These are phyloP conservation scores for Malurus cyaneus DNA, from an alignment of 2,113 vertebrate species.

Conservation along the genomic window DNA sequence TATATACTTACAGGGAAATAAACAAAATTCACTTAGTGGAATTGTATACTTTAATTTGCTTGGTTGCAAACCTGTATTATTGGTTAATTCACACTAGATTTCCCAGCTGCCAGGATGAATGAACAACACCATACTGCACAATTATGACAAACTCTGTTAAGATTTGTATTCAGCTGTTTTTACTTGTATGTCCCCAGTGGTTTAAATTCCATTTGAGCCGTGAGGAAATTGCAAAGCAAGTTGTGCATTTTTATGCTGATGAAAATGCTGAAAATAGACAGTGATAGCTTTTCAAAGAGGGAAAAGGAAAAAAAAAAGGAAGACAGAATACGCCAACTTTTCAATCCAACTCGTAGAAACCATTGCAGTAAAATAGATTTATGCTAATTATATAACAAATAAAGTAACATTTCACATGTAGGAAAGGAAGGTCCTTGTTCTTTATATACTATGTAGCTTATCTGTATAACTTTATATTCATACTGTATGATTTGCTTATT, in stretches of 20 bases:
- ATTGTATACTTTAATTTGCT: neutral
- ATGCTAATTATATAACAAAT: neutral
- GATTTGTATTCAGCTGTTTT: constrained; percentile 29
- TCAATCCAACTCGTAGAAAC: neutral
- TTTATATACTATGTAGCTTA: neutral
- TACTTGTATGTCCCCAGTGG: neutral
- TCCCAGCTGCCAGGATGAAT: constrained; percentile 9
- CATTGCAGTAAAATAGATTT: neutral
- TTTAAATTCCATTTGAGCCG: neutral
- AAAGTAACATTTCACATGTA: neutral
- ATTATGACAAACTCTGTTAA: neutral
- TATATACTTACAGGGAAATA: neutral
- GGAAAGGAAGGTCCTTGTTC: neutral
- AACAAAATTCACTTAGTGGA: neutral
- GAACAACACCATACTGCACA: neutral
- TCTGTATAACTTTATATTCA: neutral
- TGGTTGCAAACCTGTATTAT: constrained; percentile 2
- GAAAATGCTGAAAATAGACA: constrained; percentile 11
- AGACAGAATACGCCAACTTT: neutral
- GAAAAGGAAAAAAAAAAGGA: neutral
- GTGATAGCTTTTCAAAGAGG: neutral
- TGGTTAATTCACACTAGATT: neutral
- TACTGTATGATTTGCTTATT: neutral
- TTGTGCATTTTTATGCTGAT: constrained; percentile 36
- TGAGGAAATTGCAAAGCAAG: constrained; percentile 29